Evolutionary conservation across 2,797 vertebrate species (phyloP).

Genomic region (Siniperca undulata): DNA sequence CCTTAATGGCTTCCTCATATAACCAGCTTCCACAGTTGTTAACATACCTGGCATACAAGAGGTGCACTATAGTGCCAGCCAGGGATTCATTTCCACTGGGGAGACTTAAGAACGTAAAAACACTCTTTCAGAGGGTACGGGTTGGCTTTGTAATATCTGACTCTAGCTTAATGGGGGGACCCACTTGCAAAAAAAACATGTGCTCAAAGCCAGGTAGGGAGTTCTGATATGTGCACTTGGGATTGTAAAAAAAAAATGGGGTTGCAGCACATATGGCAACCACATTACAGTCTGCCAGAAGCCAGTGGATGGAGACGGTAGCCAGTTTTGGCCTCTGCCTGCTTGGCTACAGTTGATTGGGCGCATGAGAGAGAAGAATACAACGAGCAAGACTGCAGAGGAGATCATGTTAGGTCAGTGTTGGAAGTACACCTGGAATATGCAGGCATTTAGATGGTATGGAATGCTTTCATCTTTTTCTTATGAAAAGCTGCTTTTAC

Average conservation of each 20-base stretch:
- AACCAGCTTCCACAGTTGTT: constrained; percentile 62
- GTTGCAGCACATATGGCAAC: constrained; percentile 69
- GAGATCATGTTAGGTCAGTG: constrained; percentile 63
- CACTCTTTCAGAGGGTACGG: constrained; percentile 17
- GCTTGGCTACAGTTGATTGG: too few relatives aligned
- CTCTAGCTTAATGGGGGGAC: constrained; percentile 45
- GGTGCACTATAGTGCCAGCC: constrained; percentile 33
- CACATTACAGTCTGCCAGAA: constrained; percentile 65
- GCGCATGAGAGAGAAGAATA: too few relatives aligned
- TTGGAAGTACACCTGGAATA: constrained; percentile 71
- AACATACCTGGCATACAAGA: constrained; percentile 59
- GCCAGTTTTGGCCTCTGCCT: constrained; percentile 54
- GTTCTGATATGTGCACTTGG: constrained; percentile 46
- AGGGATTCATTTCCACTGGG: constrained; percentile 56
- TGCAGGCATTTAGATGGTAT: constrained; percentile 50
- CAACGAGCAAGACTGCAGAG: too few relatives aligned
- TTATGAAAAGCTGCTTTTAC: constrained; percentile 54
- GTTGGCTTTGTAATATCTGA: constrained; percentile 56
- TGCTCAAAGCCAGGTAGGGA: constrained; percentile 62
- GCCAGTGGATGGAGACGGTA: constrained; percentile 45
- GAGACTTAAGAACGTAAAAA: constrained; percentile 44
- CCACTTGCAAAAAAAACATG: constrained; percentile 53
- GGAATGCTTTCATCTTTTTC: constrained; percentile 75
- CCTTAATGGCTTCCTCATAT: constrained; percentile 55
- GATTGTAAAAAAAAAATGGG: constrained; percentile 44